phyloP scores from a whole-genome alignment of 1,140 invertebrate genomes.

The Mylabris phalerata region DNA sequence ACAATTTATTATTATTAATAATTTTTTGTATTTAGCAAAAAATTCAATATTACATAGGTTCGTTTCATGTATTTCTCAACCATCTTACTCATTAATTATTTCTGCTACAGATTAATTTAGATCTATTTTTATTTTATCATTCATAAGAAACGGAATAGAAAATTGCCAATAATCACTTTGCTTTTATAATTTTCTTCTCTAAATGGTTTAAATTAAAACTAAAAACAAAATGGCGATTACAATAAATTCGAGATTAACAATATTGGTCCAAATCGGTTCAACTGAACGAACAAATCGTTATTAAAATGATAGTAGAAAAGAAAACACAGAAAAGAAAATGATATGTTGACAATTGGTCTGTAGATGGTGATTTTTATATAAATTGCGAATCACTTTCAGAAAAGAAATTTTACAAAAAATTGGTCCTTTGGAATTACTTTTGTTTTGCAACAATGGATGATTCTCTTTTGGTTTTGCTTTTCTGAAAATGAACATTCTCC shows the following conservation, averaged over 20 bases:
- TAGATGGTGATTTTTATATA: background rate
- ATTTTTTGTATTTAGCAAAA: conserved; percentile 24
- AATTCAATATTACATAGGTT: conserved; percentile 27
- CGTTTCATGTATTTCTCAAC: background rate
- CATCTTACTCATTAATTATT: background rate
- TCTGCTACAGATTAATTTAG: conserved; percentile 5
- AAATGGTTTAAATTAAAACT: conserved; percentile 14
- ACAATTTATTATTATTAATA: conserved; percentile 14
- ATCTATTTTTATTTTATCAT: conserved; percentile 20
- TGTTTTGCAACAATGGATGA: no score
- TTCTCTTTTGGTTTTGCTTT: background rate
- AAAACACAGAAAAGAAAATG: conserved; percentile 22
- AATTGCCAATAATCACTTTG: conserved; percentile 38
- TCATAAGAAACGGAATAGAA: conserved; percentile 30
- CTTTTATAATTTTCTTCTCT: conserved; percentile 9
- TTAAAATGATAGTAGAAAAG: conserved; percentile 4
- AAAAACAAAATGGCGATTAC: background rate
- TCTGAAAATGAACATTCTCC: background rate
- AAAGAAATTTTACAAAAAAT: conserved; percentile 17
- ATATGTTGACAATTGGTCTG: conserved; percentile 36
- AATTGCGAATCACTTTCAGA: conserved; percentile 8
- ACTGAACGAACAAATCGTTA: background rate
- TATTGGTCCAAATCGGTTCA: conserved; percentile 28
- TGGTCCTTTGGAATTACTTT: conserved; percentile 11
- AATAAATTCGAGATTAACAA: conserved; percentile 8